Evolutionary conservation across 1,140 invertebrate genomes (phyloP).

Genomic region (Heliothis virescens): DNA sequence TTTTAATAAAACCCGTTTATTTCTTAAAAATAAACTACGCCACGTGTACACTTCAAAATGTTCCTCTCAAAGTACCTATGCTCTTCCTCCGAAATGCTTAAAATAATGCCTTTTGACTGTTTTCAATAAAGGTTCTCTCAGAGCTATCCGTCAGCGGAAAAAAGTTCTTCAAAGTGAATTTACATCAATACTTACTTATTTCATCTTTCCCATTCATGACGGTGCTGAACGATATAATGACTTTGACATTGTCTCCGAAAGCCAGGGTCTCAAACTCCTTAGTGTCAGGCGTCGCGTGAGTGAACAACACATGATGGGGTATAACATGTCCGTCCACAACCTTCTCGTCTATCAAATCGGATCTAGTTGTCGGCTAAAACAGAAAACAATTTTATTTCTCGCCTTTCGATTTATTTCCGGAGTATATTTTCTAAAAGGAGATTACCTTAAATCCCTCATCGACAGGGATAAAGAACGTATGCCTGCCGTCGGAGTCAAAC

Average conservation of each 20-base stretch:
- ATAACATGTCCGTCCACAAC: slow-evolving; percentile 97
- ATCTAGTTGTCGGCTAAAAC: slow-evolving; percentile 87
- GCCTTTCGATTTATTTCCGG: not conserved
- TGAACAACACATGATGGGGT: slow-evolving; percentile 94
- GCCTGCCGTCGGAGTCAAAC: slow-evolving; percentile 91
- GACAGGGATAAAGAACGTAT: slow-evolving; percentile 96
- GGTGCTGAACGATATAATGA: slow-evolving; percentile 91
- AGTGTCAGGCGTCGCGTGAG: slow-evolving; percentile 90
- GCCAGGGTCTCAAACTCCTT: slow-evolving; percentile 92
- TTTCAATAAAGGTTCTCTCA: too few relatives aligned
- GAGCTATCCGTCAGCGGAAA: too few relatives aligned
- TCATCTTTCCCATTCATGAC: slow-evolving; percentile 87
- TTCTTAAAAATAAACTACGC: too few relatives aligned
- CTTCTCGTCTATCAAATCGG: slow-evolving; percentile 91
- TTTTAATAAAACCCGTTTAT: too few relatives aligned
- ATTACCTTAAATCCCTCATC: slow-evolving; percentile 94
- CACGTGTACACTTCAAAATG: too few relatives aligned
- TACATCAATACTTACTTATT: slow-evolving; percentile 84
- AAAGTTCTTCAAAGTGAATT: too few relatives aligned
- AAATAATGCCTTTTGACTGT: too few relatives aligned
- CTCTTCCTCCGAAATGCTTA: too few relatives aligned
- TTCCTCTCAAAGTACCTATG: too few relatives aligned
- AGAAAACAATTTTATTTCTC: slow-evolving; percentile 11
- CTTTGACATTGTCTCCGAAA: slow-evolving; percentile 93
- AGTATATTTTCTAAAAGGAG: slow-evolving; percentile 34